Conservation (phyloP, 2,113 vertebrate species). For the Sterna hirundo region DNA sequence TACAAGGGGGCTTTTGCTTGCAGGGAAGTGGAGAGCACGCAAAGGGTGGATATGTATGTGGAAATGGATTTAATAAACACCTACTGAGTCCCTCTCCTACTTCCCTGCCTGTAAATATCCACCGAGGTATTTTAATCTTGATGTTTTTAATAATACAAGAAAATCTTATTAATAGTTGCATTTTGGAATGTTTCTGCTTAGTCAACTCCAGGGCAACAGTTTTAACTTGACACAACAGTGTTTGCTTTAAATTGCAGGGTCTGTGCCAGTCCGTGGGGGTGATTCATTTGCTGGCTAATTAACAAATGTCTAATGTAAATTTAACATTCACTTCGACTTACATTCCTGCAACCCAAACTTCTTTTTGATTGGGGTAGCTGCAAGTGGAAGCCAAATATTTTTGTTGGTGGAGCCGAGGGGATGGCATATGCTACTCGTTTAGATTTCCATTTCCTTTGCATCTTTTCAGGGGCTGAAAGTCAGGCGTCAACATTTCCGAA, state of each 20-base stretch:
- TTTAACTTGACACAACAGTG: conserved; percentile 8
- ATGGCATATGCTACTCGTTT: conserved; percentile 42
- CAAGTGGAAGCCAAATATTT: conserved; percentile 68
- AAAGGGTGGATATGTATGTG: background rate
- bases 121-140: background rate
- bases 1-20: background rate
- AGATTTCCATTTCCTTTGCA: conserved; percentile 63
- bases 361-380: conserved; percentile 53
- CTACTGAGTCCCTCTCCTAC: background rate
- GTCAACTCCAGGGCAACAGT: background rate
- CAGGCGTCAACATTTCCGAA: background rate
- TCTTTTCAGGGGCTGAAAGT: conserved; percentile 30
- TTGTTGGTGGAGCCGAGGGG: conserved; percentile 23
- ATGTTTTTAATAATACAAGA: background rate
- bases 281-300: conserved; percentile 58
- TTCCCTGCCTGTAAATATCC: conserved; percentile 14
- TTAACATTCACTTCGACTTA: conserved; percentile 42
- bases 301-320: conserved; percentile 55
- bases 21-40: background rate
- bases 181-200: conserved; percentile 39
- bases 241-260: conserved; percentile 22
- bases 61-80: conserved; percentile 52
- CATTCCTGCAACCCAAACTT: conserved; percentile 46
- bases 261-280: background rate
- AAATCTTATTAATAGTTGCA: conserved; percentile 27